Base-by-base conservation (phyloP, 1,140 invertebrate species). In the Pissodes strobi region DNA sequence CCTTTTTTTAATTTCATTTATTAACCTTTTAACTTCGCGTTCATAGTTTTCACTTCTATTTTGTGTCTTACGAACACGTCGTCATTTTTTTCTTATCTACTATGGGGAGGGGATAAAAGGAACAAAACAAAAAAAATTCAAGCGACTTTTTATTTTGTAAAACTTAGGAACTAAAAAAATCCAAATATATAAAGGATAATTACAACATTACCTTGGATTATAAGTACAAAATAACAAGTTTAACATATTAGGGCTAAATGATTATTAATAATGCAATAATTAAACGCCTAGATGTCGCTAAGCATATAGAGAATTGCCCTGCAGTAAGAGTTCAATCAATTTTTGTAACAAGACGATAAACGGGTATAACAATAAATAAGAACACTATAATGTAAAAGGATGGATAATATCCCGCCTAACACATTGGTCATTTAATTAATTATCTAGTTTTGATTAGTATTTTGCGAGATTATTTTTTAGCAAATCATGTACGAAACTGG, bases 291-390 rank as follows among this genome's bases (percentile, higher is more conserved):
- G 67, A 61, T 69, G 74, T 77, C 73, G 73, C 68, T 70, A 74
- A 78, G 74, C 65, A 59, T 65, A 72, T 68, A 74, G 76, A 78
- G 74, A 78, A 78, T 78, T 78, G 76, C 74, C 72, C 72, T 77
- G 75, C 69, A 72, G 69, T 73, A 51, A 39, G 15, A 39, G 10
- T 51, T 38, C 27, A 37, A 18, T 41, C 39, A 57, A 15, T 12
- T 46, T 43, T 15, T 30, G 48, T 38, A 53, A 53, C 19, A 53
- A 37, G 30, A 15, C 13, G 5, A 19, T 21, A 38, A 38, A 9
- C 27, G 12, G 15, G 22, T 51, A 12, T 51, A 51, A 27, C 48
- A 30, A 55, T 13, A 51, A 8, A 25, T 30, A 41, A 17, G n/a
- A 34, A 34, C 30, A 34, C 30, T 34, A n/a, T 34, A 34, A 34